Evolutionary conservation across 2,113 vertebrate species (phyloP).

Genomic region (Hypanus sabinus): DNA sequence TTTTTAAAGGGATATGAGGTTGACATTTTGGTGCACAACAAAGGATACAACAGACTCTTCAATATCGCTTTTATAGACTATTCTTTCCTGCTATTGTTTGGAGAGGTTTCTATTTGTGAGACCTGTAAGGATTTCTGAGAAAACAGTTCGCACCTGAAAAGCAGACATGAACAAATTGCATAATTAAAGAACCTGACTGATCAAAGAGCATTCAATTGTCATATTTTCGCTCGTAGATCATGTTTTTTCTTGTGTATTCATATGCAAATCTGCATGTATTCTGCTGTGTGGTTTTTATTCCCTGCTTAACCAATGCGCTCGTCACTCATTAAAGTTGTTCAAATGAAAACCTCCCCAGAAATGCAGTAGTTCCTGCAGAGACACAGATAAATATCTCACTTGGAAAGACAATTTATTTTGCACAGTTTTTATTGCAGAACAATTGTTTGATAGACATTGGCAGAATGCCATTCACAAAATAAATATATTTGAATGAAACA

Average conservation of each 20-base stretch:
- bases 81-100: background rate
- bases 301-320: background rate
- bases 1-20: background rate
- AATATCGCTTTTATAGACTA: background rate
- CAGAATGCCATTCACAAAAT: background rate
- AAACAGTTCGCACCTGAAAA: background rate
- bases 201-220: background rate
- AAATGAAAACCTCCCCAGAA: background rate
- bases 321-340: background rate
- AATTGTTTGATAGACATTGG: background rate
- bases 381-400: slow-evolving; percentile 5
- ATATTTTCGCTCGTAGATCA: background rate
- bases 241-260: background rate
- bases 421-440: background rate
- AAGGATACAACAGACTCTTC: background rate
- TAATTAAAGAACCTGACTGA: slow-evolving; percentile 5
- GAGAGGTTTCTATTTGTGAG: background rate
- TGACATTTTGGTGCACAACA: background rate
- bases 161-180: background rate
- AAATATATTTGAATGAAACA: background rate
- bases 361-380: background rate
- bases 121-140: background rate
- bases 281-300: background rate
- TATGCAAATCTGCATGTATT: slow-evolving; percentile 6
- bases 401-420: background rate